Evolutionary conservation across 23 tunicate genomes (phyloP), one percentile per base, ranked within the genome.

Genomic region (Botrylloides violaceus): DNA sequence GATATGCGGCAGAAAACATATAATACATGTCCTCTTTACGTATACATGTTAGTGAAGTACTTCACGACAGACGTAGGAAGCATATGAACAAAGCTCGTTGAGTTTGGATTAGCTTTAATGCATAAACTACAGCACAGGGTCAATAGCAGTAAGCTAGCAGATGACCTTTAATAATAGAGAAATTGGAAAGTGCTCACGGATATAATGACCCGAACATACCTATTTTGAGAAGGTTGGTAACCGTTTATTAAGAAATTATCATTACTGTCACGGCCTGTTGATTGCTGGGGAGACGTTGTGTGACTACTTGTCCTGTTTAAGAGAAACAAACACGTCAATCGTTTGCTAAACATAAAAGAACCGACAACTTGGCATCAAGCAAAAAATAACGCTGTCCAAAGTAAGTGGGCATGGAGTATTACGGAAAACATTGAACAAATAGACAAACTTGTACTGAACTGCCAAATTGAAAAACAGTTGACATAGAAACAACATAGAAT

Each of bases 261-360:
- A 20, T 32, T 19, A 26, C 74, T 68, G 58, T 68, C 74, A 43
- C 74, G 74, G 58, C 58, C 37, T 24, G 74, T 68, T 43, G 57
- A 37, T 22, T 68, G 57, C 1, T 23, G 36, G 15, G 74, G 74
- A 32, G 74, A 68, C 15, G 74, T 32, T 2, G 58, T 19, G 74
- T 68, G 58, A 30, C 74, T 68, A 36, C 37, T 68, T 43, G 58
- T 39, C 56, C 74, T 68, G 47, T 31, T 63, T 63, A 6, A 59
- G 28, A 33, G 33, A 63, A 31, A 63, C 19, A 31, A 63, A 63
- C 36, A 15, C 4, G 36, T 63, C 33, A 63, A 63, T 43, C 15
- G 53, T 43, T 15, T 9, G 53, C 15, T 43, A n/a, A 9, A 43
- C 53, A 43, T 7, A 15, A 43, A 43, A 43, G 53, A 15, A 9